Percentiles rank a stretch among this genome's conserved stretches.
Evolutionary conservation across 2,113 vertebrate species (phyloP).

Genomic region (Vulpes lagopus): DNA sequence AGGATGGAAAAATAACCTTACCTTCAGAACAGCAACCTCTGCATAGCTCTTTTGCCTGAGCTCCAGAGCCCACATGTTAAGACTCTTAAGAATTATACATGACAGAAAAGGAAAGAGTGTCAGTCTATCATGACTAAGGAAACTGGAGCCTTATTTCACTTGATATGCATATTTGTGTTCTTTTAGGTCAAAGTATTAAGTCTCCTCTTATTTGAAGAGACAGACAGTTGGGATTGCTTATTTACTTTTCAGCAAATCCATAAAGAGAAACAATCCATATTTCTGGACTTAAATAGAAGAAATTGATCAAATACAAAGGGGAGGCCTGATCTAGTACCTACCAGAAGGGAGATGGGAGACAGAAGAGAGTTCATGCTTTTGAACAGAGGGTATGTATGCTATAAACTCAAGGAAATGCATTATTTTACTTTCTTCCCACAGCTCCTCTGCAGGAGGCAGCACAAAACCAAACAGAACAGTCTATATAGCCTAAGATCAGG

Average conservation of each 20-base stretch:
- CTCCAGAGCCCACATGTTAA: not conserved
- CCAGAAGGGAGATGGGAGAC: not conserved
- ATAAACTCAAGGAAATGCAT: not conserved
- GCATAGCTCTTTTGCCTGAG: not conserved
- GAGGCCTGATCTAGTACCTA: not conserved
- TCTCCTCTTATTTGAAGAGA: conserved; percentile 49
- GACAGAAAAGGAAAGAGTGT: not conserved
- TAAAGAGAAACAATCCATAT: conserved; percentile 25
- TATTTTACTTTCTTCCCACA: not conserved
- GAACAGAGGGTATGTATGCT: not conserved
- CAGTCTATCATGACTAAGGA: not conserved
- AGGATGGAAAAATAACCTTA: not conserved
- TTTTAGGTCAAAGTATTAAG: conserved; percentile 38
- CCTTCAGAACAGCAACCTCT: not conserved
- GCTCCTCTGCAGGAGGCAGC: not conserved
- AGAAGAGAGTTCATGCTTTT: not conserved
- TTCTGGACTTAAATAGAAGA: not conserved
- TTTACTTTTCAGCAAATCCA: conserved; percentile 65
- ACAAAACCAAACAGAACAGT: not conserved
- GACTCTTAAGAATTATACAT: not conserved
- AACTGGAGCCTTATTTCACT: not conserved
- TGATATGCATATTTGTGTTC: conserved; percentile 19
- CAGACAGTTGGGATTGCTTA: not conserved
- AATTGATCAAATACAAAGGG: conserved; percentile 52
- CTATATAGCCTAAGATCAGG: not conserved